A percentile compares a stretch with the other conserved stretches of the same genome.
phyloP scores from a whole-genome alignment of 2,113 vertebrate genomes.

The Cinclus cinclus region DNA sequence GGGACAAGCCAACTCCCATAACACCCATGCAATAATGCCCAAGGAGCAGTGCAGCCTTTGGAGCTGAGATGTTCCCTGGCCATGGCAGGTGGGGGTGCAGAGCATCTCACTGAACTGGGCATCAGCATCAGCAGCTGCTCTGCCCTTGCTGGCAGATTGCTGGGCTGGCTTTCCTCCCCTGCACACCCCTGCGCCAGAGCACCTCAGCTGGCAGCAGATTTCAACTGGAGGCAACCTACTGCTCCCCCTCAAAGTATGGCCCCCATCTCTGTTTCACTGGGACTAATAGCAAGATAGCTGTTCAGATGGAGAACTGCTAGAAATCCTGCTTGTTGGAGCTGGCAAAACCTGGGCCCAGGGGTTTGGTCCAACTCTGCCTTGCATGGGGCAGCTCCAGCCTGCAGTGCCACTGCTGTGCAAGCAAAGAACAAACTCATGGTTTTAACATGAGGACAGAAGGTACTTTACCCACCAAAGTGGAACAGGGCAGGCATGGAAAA shows the following conservation, averaged over 20 bases:
- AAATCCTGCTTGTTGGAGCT: fast-evolving
- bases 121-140: neutral
- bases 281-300: neutral
- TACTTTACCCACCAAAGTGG: neutral
- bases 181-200: neutral
- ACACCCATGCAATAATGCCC: neutral
- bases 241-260: neutral
- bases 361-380: neutral
- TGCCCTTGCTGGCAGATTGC: fast-evolving
- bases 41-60: neutral
- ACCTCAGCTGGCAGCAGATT: neutral
- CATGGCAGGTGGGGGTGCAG: neutral
- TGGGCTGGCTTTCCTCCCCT: neutral
- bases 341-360: neutral
- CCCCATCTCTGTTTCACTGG: neutral
- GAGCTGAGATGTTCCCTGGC: neutral
- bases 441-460: neutral
- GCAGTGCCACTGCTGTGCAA: neutral
- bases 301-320: neutral
- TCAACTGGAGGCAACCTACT: neutral
- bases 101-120: too few relatives aligned
- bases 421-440: neutral
- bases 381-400: neutral
- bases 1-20: neutral
- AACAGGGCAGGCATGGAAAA: neutral